phyloP scores from a whole-genome alignment of 1,140 invertebrate species.

The Bombus superbus region DNA sequence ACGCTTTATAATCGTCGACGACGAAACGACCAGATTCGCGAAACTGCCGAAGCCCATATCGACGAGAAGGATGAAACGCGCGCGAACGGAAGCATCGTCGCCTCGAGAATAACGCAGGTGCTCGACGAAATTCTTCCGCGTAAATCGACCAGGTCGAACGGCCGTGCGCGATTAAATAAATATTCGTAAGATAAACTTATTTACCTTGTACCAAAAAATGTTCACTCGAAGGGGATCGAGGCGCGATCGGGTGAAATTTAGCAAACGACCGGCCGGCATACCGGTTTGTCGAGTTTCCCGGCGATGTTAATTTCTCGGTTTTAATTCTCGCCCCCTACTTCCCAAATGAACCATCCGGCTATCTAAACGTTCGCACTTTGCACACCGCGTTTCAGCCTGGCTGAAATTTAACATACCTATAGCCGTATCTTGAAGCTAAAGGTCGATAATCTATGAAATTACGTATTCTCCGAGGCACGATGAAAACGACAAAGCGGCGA shows the following conservation, averaged over 20 bases:
- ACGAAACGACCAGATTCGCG: neutral
- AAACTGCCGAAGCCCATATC: neutral
- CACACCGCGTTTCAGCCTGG: neutral
- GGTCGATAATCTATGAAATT: neutral
- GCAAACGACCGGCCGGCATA: neutral
- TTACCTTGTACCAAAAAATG: conserved; percentile 23
- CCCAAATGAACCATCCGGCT: conserved; percentile 29
- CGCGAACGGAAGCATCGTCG: neutral
- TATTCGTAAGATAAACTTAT: conserved; percentile 28
- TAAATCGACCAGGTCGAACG: neutral
- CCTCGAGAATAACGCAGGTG: neutral
- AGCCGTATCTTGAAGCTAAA: too few relatives aligned
- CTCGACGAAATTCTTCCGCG: neutral
- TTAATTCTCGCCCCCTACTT: conserved; percentile 33
- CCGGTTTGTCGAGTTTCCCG: conserved; percentile 51
- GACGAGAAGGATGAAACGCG: neutral
- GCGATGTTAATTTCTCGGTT: conserved; percentile 44
- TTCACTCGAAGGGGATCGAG: conserved; percentile 18
- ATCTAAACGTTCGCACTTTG: conserved; percentile 21
- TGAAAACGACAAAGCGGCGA: neutral
- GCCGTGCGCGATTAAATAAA: conserved; percentile 25
- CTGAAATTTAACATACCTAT: neutral
- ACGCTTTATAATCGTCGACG: neutral
- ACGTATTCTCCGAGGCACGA: neutral
- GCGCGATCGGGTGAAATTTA: conserved; percentile 18